Conservation (phyloP, 2,797 vertebrate species). For the Hephaestus fuliginosus region DNA sequence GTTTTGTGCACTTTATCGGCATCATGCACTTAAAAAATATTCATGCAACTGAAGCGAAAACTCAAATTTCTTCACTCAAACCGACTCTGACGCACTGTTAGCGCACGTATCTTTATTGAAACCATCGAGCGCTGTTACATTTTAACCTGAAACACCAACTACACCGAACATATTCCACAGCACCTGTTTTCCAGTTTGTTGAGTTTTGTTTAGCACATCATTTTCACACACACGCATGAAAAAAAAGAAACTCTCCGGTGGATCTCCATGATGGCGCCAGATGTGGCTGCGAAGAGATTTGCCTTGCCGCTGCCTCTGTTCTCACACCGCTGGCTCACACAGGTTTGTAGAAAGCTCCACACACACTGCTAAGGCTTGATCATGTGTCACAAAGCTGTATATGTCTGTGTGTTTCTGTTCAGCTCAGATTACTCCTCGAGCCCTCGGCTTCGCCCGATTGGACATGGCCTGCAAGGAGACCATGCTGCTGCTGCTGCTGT, state of each 20-base stretch:
- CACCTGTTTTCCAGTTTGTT: constrained; percentile 39
- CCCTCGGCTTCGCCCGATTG: constrained; percentile 48
- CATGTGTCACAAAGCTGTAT: constrained; percentile 37
- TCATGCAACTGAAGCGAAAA: not conserved
- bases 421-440: constrained; percentile 46
- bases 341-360: not conserved
- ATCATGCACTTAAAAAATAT: not conserved
- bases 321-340: not conserved
- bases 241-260: not conserved
- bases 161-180: not conserved
- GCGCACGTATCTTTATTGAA: not conserved
- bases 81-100: too few species aligned
- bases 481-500: not conserved
- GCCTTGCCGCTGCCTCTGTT: not conserved
- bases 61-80: not conserved
- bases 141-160: rapidly evolving
- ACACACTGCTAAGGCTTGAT: constrained; percentile 11
- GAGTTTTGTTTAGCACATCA: constrained; percentile 17
- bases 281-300: constrained; percentile 34
- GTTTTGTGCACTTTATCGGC: not conserved
- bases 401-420: constrained; percentile 29
- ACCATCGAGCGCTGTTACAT: not conserved
- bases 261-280: constrained; percentile 22
- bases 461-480: constrained; percentile 39
- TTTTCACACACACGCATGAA: not conserved